Conservation (phyloP, 1,140 invertebrate genomes). For the Musca vetustissima region DNA sequence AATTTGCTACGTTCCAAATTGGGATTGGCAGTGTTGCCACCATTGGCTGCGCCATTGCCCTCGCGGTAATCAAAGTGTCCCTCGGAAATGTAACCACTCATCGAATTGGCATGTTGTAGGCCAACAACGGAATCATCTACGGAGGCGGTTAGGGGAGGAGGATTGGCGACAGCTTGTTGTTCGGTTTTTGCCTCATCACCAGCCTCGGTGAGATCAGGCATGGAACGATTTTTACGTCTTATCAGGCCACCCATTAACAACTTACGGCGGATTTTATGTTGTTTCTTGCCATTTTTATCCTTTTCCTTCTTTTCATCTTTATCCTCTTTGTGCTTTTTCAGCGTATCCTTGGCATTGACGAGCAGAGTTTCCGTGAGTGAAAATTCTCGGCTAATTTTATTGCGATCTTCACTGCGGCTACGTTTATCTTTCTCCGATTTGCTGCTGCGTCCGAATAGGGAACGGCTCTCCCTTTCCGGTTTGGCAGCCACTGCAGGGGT, state of each 20-base stretch:
- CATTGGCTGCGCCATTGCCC: constrained; percentile 1
- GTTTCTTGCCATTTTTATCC: constrained; percentile 82
- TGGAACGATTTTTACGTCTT: constrained; percentile 83
- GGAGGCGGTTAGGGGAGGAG: constrained; percentile 60
- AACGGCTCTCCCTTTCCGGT: constrained; percentile 62
- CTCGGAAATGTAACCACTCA: constrained; percentile 84
- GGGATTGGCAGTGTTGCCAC: constrained; percentile 65
- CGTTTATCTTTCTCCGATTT: constrained; percentile 65
- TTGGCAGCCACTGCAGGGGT: constrained; percentile 33
- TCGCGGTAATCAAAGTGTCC: constrained; percentile 79
- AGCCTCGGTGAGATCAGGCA: constrained; percentile 86
- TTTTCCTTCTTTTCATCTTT: constrained; percentile 66
- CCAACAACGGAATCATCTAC: constrained; percentile 76
- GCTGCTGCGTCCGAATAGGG: constrained; percentile 62
- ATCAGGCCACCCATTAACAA: constrained; percentile 87
- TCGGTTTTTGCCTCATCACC: constrained; percentile 55
- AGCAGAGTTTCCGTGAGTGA: constrained; percentile 63
- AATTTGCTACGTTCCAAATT: constrained; percentile 83
- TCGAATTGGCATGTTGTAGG: constrained; percentile 61
- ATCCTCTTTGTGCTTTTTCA: constrained; percentile 66
- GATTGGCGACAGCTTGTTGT: constrained; percentile 37
- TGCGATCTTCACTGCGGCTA: constrained; percentile 79
- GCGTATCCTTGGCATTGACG: constrained; percentile 59
- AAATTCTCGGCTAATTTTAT: constrained; percentile 71
- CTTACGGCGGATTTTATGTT: constrained; percentile 87